Conservation (phyloP, 2,113 vertebrate species). For the Microcebus jonahi region DNA sequence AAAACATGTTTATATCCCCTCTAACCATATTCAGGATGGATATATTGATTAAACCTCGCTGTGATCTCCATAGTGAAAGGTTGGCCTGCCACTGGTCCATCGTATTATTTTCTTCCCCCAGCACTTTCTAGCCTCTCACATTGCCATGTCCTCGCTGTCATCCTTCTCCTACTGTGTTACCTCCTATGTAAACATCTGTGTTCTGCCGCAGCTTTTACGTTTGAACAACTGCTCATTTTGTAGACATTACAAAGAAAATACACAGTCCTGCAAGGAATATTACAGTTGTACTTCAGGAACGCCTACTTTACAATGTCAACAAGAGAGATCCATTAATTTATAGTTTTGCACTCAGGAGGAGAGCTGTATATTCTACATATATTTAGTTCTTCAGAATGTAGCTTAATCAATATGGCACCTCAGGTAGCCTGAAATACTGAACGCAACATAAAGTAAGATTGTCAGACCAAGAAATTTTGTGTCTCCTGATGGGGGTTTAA, state of each 20-base stretch:
- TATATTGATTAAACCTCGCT: constrained; percentile 49
- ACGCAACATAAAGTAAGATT: constrained; percentile 66
- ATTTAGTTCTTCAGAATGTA: constrained; percentile 82
- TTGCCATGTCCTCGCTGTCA: constrained; percentile 39
- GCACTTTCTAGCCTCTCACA: not conserved
- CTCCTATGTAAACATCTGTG: not conserved
- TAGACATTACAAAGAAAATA: constrained; percentile 75
- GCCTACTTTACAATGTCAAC: constrained; percentile 76
- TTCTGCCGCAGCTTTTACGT: constrained; percentile 56
- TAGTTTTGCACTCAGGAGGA: constrained; percentile 64
- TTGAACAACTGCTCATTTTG: constrained; percentile 65
- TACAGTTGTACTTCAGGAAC: constrained; percentile 74
- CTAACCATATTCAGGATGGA: constrained; percentile 36
- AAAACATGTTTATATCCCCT: constrained; percentile 22
- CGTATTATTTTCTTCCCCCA: constrained; percentile 29
- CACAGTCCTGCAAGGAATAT: constrained; percentile 63
- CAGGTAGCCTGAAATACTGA: constrained; percentile 74
- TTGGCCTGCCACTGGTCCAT: not conserved
- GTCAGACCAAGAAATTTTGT: constrained; percentile 65
- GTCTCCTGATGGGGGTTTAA: constrained; percentile 53
- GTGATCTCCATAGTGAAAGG: not conserved
- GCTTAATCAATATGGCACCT: constrained; percentile 83
- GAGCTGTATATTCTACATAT: constrained; percentile 80
- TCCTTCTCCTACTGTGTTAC: constrained; percentile 37
- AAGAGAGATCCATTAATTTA: constrained; percentile 80